These are phyloP conservation scores for Temnothorax rugatulus DNA, from an alignment of 2,888 invertebrate species.

Conservation along the genomic window DNA sequence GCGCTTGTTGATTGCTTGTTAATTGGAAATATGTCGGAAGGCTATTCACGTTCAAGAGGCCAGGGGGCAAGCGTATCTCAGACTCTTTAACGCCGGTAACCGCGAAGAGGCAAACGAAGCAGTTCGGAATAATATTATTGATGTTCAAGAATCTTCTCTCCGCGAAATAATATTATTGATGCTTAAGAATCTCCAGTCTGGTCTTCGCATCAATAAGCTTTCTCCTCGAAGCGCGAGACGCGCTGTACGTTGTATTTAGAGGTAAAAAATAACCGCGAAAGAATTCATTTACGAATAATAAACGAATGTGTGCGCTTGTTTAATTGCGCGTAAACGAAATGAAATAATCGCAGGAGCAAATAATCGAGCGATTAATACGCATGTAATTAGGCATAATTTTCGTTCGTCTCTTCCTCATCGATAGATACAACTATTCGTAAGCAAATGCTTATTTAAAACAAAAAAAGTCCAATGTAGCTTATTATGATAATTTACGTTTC, in stretches of 20 bases:
- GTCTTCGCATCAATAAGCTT: slow-evolving; percentile 11
- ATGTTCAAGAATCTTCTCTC: slow-evolving; percentile 43
- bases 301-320: slow-evolving; percentile 6
- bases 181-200: slow-evolving; percentile 33
- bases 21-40: slow-evolving; percentile 56
- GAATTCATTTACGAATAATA: slow-evolving; percentile 21
- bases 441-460: not conserved
- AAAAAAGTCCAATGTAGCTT: not conserved
- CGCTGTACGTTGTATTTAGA: slow-evolving; percentile 10
- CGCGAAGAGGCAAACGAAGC: slow-evolving; percentile 41
- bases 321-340: slow-evolving; percentile 31
- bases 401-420: not conserved
- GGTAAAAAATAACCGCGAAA: slow-evolving; percentile 8
- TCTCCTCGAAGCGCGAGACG: slow-evolving; percentile 9
- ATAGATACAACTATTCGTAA: not conserved
- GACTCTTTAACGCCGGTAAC: slow-evolving; percentile 50
- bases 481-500: not conserved
- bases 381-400: not conserved
- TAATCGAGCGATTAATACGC: slow-evolving; percentile 19
- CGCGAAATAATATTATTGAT: slow-evolving; percentile 51
- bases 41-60: slow-evolving; percentile 45
- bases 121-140: slow-evolving; percentile 55
- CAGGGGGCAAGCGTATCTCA: slow-evolving; percentile 53
- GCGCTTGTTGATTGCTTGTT: slow-evolving; percentile 53
- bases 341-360: slow-evolving; percentile 2